A percentile compares a stretch with the other conserved stretches of the same genome.
Conservation (phyloP, 2,113 vertebrate species). For the Sus scrofa region T2T-Sscrofa CM000826.6:143185501-143186000, state of each 20-base stretch:
- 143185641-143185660: neutral
- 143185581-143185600: neutral
- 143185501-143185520: neutral
- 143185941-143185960: slow-evolving; percentile 37
- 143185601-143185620: neutral
- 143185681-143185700: neutral
- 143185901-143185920: slow-evolving; percentile 28
- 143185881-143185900: neutral
- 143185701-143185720: neutral
- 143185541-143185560: neutral
- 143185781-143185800: slow-evolving; percentile 8
- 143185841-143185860: neutral
- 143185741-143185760: neutral
- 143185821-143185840: neutral
- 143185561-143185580: neutral
- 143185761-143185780: neutral
- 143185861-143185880: neutral
- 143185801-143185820: neutral
- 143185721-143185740: neutral
- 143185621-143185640: neutral
- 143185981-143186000: slow-evolving; percentile 44
- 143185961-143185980: slow-evolving; percentile 41
- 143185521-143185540: neutral
- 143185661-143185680: neutral
- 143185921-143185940: neutral